phyloP scores from a whole-genome alignment of 2,888 invertebrate genomes.

The Fragum fragum region DNA sequence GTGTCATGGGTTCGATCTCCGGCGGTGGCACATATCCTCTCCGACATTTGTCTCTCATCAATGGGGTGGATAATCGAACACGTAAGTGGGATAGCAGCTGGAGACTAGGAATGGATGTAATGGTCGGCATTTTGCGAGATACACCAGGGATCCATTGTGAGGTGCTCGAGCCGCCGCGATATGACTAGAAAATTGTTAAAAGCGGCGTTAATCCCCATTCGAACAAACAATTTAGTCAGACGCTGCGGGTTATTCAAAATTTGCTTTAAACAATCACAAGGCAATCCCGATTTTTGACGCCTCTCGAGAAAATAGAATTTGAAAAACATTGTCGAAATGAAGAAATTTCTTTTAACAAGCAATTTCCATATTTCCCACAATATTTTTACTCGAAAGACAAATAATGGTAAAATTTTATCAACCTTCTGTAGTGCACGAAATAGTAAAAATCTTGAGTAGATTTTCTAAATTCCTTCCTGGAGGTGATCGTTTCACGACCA shows the following conservation, averaged over 20 bases:
- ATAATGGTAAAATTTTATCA: too few relatives aligned
- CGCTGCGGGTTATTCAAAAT: too few relatives aligned
- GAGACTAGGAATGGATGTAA: neutral
- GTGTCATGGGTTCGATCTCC: neutral
- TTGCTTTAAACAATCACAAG: neutral
- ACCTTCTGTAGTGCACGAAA: too few relatives aligned
- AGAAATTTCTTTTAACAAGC: constrained; percentile 1
- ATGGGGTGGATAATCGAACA: neutral
- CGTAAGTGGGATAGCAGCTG: neutral
- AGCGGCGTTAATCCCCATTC: too few relatives aligned
- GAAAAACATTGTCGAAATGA: neutral
- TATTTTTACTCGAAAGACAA: too few relatives aligned
- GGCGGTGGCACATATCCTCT: neutral
- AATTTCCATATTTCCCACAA: constrained; percentile 5
- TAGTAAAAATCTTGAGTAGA: too few relatives aligned
- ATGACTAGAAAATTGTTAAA: too few relatives aligned
- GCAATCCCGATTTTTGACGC: neutral
- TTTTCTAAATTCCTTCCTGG: too few relatives aligned
- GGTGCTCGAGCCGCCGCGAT: neutral
- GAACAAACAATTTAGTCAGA: too few relatives aligned
- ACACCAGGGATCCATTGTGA: neutral
- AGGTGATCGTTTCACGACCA: too few relatives aligned
- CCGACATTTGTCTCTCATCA: neutral
- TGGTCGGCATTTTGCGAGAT: neutral
- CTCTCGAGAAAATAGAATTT: neutral